phyloP scores from a whole-genome alignment of 2,113 vertebrate species.

The Gambusia holbrooki region DNA sequence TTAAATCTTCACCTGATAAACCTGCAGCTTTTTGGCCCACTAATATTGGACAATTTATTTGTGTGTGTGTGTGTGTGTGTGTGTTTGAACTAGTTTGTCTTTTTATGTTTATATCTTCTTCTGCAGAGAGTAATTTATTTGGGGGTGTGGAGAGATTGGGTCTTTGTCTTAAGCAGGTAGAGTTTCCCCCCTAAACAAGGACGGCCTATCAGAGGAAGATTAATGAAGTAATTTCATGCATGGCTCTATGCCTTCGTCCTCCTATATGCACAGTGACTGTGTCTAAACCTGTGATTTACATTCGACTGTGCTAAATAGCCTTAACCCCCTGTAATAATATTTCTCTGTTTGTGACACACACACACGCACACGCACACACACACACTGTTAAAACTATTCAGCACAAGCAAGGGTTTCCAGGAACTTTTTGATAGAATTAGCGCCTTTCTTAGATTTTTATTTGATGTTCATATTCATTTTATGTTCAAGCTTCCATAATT shows the following conservation, averaged over 20 bases:
- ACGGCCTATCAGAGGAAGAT: conserved; percentile 81
- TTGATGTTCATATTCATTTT: not conserved
- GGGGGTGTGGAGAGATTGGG: conserved; percentile 52
- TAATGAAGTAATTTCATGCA: conserved; percentile 89
- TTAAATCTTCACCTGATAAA: conserved; percentile 59
- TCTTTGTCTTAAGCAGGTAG: conserved; percentile 83
- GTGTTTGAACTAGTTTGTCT: conserved; percentile 27
- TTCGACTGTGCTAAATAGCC: conserved; percentile 75
- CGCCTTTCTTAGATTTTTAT: not conserved
- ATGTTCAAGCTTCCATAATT: not conserved
- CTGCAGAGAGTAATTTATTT: conserved; percentile 74
- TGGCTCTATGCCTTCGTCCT: conserved; percentile 78
- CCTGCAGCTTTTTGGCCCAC: conserved; percentile 39
- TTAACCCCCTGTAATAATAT: conserved; percentile 79
- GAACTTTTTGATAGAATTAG: not conserved
- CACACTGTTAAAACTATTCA: conserved; percentile 16
- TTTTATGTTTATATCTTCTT: conserved; percentile 67
- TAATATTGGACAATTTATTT: conserved; percentile 33
- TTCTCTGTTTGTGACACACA: conserved; percentile 63
- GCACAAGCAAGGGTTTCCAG: not conserved
- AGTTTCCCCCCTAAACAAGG: conserved; percentile 77
- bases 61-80: not conserved
- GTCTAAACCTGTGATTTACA: conserved; percentile 81
- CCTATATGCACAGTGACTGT: conserved; percentile 72
- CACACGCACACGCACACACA: conserved; percentile 11